A percentile compares a stretch with the other conserved stretches of the same genome.
Conservation (phyloP, 2,797 vertebrate genomes). For the Pogonophryne albipinna region DNA sequence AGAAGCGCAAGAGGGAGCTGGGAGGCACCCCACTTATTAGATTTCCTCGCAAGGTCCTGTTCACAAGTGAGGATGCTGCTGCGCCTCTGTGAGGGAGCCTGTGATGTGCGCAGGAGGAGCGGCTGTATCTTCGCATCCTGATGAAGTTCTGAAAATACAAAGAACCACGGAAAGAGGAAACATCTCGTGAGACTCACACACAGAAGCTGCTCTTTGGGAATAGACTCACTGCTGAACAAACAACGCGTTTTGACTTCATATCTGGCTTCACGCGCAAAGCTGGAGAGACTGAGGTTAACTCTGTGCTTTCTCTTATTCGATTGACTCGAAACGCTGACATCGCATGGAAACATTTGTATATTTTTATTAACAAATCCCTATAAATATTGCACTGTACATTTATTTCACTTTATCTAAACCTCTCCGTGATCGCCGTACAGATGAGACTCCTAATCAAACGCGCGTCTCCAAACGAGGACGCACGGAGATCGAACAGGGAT, state of each 20-base stretch:
- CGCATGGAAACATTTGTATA: background rate
- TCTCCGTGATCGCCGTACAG: background rate
- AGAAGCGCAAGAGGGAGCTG: conserved; percentile 72
- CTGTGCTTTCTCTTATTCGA: conserved; percentile 23
- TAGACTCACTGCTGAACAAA: conserved; percentile 10
- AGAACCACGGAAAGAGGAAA: conserved; percentile 21
- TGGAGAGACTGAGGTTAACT: conserved; percentile 45
- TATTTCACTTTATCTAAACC: background rate
- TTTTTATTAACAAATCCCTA: conserved; percentile 1
- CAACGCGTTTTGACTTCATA: conserved; percentile 13
- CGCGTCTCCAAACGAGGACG: conserved; percentile 62
- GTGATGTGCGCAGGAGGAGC: conserved; percentile 54
- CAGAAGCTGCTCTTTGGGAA: conserved; percentile 27
- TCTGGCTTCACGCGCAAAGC: conserved; percentile 25
- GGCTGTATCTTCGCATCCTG: conserved; percentile 38
- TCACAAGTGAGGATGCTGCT: conserved; percentile 66
- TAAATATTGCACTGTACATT: conserved; percentile 24
- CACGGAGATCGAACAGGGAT: conserved; percentile 32
- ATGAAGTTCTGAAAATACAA: conserved; percentile 48
- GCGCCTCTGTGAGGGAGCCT: conserved; percentile 55
- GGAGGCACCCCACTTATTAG: conserved; percentile 75
- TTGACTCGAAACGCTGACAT: conserved; percentile 11
- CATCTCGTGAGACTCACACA: conserved; percentile 19
- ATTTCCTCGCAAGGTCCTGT: conserved; percentile 65
- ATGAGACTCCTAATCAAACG: conserved; percentile 10